These are phyloP conservation scores for Ammodytes marinus DNA, from an alignment of 2,113 vertebrate genomes.

Conservation along the genomic window DNA sequence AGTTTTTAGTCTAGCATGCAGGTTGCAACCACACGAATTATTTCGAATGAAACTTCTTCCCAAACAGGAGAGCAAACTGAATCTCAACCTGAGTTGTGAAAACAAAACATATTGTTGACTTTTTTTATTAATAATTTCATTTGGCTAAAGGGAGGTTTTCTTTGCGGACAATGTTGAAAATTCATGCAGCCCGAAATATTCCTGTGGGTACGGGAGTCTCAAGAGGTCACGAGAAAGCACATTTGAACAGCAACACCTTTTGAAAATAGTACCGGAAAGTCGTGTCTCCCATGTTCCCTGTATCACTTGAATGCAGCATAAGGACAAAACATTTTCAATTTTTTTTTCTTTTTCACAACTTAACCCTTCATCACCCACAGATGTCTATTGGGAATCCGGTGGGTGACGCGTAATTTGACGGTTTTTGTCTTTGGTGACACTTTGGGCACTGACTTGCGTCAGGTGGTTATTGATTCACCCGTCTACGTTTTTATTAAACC, in stretches of 20 bases:
- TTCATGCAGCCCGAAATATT: background rate
- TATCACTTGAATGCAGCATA: constrained; percentile 42
- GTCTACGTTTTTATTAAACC: background rate
- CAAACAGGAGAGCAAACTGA: background rate
- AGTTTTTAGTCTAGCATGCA: constrained; percentile 15
- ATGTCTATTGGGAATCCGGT: background rate
- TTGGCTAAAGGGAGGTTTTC: background rate
- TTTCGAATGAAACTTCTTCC: background rate
- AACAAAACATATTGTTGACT: fast-evolving
- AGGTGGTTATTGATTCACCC: too few species aligned
- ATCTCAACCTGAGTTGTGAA: background rate
- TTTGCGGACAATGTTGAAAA: background rate
- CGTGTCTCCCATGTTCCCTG: background rate
- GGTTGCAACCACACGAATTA: background rate
- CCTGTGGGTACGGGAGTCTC: constrained; percentile 4
- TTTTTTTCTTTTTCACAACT: constrained; percentile 45
- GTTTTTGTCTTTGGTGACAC: background rate
- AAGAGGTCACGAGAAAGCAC: background rate
- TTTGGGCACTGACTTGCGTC: background rate
- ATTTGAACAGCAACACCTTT: background rate
- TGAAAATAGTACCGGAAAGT: background rate
- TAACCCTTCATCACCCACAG: constrained; percentile 78
- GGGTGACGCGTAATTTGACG: constrained; percentile 12
- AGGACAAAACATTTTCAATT: constrained; percentile 55
- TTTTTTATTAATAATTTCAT: background rate